These are phyloP conservation scores for Phrynocephalus guinanensis DNA, from an alignment of 2,797 vertebrate genomes.

Conservation along the genomic window DNA sequence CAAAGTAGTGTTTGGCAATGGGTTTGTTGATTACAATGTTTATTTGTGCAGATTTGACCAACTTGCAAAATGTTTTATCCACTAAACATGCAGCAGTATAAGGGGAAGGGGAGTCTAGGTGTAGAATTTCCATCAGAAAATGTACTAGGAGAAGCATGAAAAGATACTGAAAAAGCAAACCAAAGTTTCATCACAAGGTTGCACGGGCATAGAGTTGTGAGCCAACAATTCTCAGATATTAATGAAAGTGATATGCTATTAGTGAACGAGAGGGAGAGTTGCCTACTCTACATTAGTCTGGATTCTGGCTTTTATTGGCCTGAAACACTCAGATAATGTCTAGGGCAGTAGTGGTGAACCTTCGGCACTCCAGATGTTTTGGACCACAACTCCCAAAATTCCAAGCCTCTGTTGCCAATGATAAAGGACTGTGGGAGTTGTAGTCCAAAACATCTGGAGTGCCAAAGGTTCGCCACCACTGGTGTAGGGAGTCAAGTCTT, in stretches of 20 bases:
- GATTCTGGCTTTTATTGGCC: too few relatives aligned
- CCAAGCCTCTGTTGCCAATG: not conserved
- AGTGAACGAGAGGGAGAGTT: not conserved
- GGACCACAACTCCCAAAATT: not conserved
- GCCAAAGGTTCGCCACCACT: too few relatives aligned
- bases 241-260: not conserved
- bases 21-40: slow-evolving; percentile 5
- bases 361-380: too few relatives aligned
- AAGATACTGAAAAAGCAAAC: slow-evolving; percentile 15
- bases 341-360: too few relatives aligned
- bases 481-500: not conserved
- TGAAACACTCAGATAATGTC: too few relatives aligned
- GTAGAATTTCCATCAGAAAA: not conserved
- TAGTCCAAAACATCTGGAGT: too few relatives aligned
- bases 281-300: not conserved
- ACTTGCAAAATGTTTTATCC: not conserved
- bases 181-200: not conserved
- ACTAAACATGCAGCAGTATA: not conserved
- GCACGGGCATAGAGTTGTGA: not conserved
- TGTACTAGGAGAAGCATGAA: slow-evolving; percentile 3
- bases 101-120: not conserved
- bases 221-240: not conserved
- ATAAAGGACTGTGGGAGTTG: too few relatives aligned
- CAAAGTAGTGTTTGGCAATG: not conserved
- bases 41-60: not conserved